phyloP scores from a whole-genome alignment of 2,113 vertebrate genomes.

The Aspidoscelis tigris region DNA sequence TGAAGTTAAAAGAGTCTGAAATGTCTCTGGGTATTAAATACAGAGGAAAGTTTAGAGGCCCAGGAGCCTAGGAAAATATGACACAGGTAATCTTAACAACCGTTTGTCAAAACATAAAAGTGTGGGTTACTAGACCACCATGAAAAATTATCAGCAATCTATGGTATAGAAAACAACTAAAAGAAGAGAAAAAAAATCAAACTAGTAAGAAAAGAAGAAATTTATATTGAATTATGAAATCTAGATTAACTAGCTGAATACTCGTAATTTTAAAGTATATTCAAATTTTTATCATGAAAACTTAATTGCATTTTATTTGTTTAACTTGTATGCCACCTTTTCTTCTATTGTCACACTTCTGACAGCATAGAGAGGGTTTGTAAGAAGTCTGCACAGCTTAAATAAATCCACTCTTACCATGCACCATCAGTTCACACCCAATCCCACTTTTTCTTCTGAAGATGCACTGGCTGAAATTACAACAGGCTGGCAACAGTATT shows the following conservation, averaged over 20 bases:
- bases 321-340: not conserved
- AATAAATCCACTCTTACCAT: not conserved
- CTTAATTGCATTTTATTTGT: not conserved
- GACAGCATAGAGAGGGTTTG: not conserved
- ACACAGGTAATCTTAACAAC: not conserved
- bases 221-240: not conserved
- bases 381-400: not conserved
- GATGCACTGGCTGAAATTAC: not conserved
- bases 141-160: not conserved
- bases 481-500: not conserved
- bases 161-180: not conserved
- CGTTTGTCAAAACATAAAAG: not conserved
- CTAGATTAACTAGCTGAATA: not conserved
- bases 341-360: not conserved
- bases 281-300: not conserved
- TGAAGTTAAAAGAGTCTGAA: not conserved
- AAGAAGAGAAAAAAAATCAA: not conserved
- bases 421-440: not conserved
- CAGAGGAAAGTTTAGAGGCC: not conserved
- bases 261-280: not conserved
- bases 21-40: not conserved
- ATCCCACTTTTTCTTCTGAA: not conserved
- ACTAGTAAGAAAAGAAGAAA: not conserved
- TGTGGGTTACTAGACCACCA: not conserved
- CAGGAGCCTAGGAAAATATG: not conserved